These are phyloP conservation scores for Aphidius colemani DNA, from an alignment of 2,888 invertebrate genomes.

Conservation along the genomic window DNA sequence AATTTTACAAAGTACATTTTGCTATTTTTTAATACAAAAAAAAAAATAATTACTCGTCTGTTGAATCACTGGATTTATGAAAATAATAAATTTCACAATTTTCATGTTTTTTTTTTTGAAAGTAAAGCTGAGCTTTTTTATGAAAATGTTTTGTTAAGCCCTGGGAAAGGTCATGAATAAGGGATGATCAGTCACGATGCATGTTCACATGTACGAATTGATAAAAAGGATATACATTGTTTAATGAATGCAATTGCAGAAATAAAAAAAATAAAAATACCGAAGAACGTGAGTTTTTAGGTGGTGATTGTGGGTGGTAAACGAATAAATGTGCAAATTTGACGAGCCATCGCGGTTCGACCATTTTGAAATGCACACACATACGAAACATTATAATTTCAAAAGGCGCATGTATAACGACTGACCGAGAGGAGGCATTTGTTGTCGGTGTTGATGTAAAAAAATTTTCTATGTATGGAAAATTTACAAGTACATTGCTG, in stretches of 20 bases:
- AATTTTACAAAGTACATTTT: slow-evolving; percentile 4
- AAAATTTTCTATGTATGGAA: slow-evolving; percentile 21
- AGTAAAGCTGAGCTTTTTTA: too few species aligned
- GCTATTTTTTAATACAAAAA: background rate
- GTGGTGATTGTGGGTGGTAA: slow-evolving; percentile 48
- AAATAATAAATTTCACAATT: background rate
- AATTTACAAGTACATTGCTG: background rate
- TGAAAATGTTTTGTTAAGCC: too few species aligned
- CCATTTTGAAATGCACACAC: slow-evolving; percentile 25
- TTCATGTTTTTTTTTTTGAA: too few species aligned
- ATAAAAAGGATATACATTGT: slow-evolving; percentile 7
- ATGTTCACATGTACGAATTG: slow-evolving; percentile 21
- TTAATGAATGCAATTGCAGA: slow-evolving; percentile 34
- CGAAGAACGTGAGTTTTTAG: slow-evolving; percentile 43
- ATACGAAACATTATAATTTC: background rate
- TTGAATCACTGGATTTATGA: background rate
- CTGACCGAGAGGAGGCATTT: too few species aligned
- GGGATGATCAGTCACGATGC: slow-evolving; percentile 40
- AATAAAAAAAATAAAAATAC: slow-evolving; percentile 24
- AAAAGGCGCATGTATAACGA: too few species aligned
- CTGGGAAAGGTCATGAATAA: slow-evolving; percentile 47
- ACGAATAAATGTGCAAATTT: slow-evolving; percentile 58
- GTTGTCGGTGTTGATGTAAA: background rate
- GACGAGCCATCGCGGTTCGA: slow-evolving; percentile 40
- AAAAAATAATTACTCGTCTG: background rate